phyloP scores from a whole-genome alignment of 2,113 vertebrate species.

The Trochalopteron elliotii region DNA sequence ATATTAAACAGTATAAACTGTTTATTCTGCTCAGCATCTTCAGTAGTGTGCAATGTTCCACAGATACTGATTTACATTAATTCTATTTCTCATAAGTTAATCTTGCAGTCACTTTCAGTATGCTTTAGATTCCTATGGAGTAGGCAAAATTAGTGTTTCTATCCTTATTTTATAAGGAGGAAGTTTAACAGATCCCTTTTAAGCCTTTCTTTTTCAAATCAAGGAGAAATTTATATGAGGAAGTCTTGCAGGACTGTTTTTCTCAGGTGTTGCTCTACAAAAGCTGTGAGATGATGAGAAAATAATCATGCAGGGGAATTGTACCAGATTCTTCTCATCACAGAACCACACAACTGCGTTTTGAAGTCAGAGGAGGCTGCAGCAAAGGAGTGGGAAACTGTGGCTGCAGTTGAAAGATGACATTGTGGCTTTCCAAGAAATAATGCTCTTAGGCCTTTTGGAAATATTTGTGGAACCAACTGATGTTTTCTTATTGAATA shows the following conservation, averaged over 20 bases:
- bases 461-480: not conserved
- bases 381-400: not conserved
- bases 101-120: not conserved
- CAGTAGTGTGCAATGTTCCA: not conserved
- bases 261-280: not conserved
- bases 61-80: not conserved
- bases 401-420: not conserved
- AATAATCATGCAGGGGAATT: not conserved
- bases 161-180: not conserved
- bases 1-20: not conserved
- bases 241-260: not conserved
- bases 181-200: not conserved
- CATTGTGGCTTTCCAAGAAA: not conserved
- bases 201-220: not conserved
- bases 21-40: not conserved
- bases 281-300: not conserved
- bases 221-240: not conserved
- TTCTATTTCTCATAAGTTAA: not conserved
- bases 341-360: not conserved
- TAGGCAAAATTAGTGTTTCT: not conserved
- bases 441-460: not conserved
- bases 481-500: not conserved
- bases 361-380: not conserved
- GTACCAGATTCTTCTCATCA: not conserved
- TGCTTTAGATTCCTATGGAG: not conserved